These are phyloP conservation scores for Capitulum mitella DNA, from an alignment of 2,888 invertebrate species.

Conservation along the genomic window DNA sequence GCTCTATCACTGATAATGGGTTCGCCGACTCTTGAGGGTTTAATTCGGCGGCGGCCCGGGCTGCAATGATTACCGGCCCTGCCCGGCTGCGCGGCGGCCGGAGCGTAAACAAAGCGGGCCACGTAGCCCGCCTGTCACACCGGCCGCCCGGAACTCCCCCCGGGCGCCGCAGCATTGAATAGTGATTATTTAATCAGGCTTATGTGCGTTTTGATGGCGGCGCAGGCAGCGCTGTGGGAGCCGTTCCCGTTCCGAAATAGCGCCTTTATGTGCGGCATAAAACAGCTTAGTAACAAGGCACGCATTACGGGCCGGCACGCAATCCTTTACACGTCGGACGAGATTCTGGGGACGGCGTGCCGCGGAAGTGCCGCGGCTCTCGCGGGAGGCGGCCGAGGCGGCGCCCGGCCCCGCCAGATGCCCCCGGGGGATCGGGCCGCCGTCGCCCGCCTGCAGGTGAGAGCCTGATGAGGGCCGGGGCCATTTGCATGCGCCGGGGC, in stretches of 20 bases:
- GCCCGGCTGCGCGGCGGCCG: not conserved
- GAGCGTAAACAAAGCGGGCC: not conserved
- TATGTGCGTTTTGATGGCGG: not conserved
- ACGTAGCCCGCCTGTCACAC: not conserved
- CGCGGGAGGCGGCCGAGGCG: no score
- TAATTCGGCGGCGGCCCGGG: not conserved
- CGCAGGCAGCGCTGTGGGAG: not conserved
- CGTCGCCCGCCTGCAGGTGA: no score
- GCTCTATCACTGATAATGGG: conserved; percentile 6
- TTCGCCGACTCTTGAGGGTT: not conserved
- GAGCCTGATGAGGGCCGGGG: no score
- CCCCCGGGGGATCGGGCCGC: no score
- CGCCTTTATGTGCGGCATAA: not conserved
- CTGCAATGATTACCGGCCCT: not conserved
- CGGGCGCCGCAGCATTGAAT: not conserved
- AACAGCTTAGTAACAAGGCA: not conserved
- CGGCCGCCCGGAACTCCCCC: not conserved
- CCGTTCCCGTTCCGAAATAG: not conserved
- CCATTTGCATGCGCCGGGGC: no score
- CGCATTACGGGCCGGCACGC: not conserved
- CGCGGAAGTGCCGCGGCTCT: no score
- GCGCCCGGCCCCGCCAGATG: no score
- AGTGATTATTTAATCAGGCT: conserved; percentile 2
- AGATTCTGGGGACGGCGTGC: no score
- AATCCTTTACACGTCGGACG: no score